phyloP scores from a whole-genome alignment of 2,797 vertebrate species.

The Crocodylus rhombifer region DNA sequence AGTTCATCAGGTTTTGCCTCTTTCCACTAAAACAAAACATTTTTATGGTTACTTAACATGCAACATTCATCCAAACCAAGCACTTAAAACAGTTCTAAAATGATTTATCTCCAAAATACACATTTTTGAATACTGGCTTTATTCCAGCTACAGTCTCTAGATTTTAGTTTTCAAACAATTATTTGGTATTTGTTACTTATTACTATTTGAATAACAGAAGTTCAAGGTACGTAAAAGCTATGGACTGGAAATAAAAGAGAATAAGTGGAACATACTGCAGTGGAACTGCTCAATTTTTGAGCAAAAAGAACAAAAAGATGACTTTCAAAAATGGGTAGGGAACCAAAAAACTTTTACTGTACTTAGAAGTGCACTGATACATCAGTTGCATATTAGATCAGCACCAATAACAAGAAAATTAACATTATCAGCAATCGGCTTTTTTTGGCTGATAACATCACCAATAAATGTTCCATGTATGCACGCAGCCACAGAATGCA shows the following conservation, averaged over 20 bases:
- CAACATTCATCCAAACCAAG: background rate
- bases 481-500: too few relatives aligned
- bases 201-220: background rate
- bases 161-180: background rate
- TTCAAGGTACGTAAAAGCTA: background rate
- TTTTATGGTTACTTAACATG: constrained; percentile 10
- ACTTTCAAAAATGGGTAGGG: background rate
- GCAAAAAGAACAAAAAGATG: background rate
- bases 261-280: background rate
- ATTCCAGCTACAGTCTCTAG: constrained; percentile 14
- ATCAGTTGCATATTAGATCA: background rate
- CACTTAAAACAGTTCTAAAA: background rate
- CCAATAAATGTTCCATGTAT: too few relatives aligned
- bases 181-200: background rate
- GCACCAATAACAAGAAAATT: too few relatives aligned
- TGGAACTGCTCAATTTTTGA: background rate
- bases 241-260: background rate
- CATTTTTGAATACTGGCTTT: background rate
- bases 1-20: constrained; percentile 98
- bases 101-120: background rate
- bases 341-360: background rate
- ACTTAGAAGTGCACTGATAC: background rate
- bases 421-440: too few relatives aligned
- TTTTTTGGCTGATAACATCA: too few relatives aligned
- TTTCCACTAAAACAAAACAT: constrained; percentile 92